Evolutionary conservation across 2,113 vertebrate genomes (phyloP), one percentile per base, ranked within the genome.

Genomic region (Notarius lentiginosus): DNA sequence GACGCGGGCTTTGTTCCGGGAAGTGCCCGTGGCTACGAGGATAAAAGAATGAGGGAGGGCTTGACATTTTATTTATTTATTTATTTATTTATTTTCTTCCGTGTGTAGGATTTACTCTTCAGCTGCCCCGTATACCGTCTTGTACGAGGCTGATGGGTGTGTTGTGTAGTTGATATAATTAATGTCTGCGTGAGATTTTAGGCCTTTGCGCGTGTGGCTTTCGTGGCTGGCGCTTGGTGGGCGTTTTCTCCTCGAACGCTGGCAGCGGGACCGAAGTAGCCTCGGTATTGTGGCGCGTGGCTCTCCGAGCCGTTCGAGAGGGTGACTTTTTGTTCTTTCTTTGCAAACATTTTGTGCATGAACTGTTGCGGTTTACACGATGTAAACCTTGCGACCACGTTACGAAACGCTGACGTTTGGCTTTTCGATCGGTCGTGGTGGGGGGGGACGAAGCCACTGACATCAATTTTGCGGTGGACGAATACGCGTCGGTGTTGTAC

Each of bases 41-140:
- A 17, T 7, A 18, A 82, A 20, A 79, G 53, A 58, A 51, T 2
- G 7, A 51, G 61, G 41, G 22, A n/a, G 47, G 81, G 7, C 34
- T 51, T 65, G 12, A 65, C 81, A 82, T 82, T 82, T 65, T n/a
- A n/a, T n/a, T n/a, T n/a, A n/a, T n/a, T n/a, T n/a, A n/a, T 49
- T 58, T 30, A 30, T 30, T 30, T 30, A 30, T 41, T 41, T 41
- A 41, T 81, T 81, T 80, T 60, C 27, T 20, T 15, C 22, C 7
- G 30, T 68, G 47, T 24, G 56, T 80, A 61, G 79, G 79, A 53
- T 70, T 68, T 68, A 18, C 11, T 68, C 47, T 30, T 83, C 49
- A 9, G n/a, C 47, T 83, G 41, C 9, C 27, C 9, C 51, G 41
- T 53, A 49, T 51, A 34, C 3, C 7, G 8, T 20, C 14, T 47